Evolutionary conservation across 2,888 invertebrate genomes (phyloP).

Genomic region (Tenthredo livida): DNA sequence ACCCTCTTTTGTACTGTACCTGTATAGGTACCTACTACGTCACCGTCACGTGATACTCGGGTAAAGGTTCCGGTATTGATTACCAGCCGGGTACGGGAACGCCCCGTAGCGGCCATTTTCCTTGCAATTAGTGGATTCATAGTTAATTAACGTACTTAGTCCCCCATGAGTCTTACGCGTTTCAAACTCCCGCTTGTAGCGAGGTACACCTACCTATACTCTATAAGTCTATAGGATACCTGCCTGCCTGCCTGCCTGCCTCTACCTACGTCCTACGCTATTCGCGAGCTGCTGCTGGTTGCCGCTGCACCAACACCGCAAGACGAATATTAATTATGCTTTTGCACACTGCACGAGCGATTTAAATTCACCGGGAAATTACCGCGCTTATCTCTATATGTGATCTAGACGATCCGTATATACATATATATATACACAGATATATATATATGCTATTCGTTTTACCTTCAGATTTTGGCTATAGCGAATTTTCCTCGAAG

Average conservation of each 20-base stretch:
- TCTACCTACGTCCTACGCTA: background rate
- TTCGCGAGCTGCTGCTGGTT: background rate
- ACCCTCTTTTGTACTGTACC: background rate
- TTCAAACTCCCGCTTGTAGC: background rate
- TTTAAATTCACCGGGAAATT: constrained; percentile 18
- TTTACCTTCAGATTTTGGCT: no score
- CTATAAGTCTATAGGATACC: background rate
- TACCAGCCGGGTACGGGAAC: constrained; percentile 60
- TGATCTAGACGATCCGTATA: no score
- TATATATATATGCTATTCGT: no score
- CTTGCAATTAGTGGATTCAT: constrained; percentile 71
- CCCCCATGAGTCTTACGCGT: constrained; percentile 32
- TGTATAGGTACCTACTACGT: background rate
- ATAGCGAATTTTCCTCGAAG: no score
- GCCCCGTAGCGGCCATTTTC: constrained; percentile 72
- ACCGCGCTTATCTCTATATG: background rate
- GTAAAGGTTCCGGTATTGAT: constrained; percentile 62
- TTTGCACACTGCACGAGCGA: background rate
- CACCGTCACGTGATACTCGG: constrained; percentile 45
- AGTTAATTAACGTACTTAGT: constrained; percentile 70
- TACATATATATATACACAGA: no score
- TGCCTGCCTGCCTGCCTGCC: background rate
- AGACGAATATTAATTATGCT: constrained; percentile 34
- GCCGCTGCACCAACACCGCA: background rate
- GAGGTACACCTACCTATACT: background rate